These are phyloP conservation scores for Corythornis cristatus DNA, from an alignment of 2,113 vertebrate genomes.

Conservation along the genomic window DNA sequence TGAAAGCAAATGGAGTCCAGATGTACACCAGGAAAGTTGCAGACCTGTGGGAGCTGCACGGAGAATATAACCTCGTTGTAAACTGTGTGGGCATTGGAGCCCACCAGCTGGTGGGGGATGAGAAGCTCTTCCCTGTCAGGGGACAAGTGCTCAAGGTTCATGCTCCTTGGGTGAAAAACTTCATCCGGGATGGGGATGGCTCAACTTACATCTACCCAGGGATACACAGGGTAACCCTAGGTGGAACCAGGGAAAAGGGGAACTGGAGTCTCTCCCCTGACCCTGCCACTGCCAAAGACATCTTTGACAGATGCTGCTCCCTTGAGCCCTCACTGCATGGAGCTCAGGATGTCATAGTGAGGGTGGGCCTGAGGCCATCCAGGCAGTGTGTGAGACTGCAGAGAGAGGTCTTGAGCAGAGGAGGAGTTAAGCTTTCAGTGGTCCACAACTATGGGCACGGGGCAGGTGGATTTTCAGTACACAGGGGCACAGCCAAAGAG, in stretches of 20 bases:
- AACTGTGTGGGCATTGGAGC: constrained; percentile 91
- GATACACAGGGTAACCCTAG: constrained; percentile 76
- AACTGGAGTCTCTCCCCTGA: constrained; percentile 82
- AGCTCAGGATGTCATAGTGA: constrained; percentile 69
- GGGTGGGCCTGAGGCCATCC: constrained; percentile 87
- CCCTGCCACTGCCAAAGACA: constrained; percentile 66
- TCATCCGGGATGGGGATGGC: constrained; percentile 84
- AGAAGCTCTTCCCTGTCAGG: constrained; percentile 76
- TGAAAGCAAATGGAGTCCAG: constrained; percentile 77
- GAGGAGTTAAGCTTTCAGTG: constrained; percentile 69
- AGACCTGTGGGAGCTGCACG: constrained; percentile 81
- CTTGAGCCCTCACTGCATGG: constrained; percentile 84
- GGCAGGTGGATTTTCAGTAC: constrained; percentile 82
- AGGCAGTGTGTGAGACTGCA: constrained; percentile 80
- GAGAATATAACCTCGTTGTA: constrained; percentile 81
- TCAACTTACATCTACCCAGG: constrained; percentile 90
- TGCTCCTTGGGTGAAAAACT: constrained; percentile 92
- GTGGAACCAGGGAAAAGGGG: constrained; percentile 84
- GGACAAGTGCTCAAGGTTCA: constrained; percentile 88
- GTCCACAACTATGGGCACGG: constrained; percentile 95
- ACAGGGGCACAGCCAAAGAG: constrained; percentile 87
- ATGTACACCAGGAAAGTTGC: constrained; percentile 75
- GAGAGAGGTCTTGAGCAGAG: constrained; percentile 73
- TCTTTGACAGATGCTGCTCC: constrained; percentile 81
- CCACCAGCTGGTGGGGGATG: constrained; percentile 76